Evolutionary conservation across 1,140 invertebrate species (phyloP).

Genomic region (Lepidurus apus): DNA sequence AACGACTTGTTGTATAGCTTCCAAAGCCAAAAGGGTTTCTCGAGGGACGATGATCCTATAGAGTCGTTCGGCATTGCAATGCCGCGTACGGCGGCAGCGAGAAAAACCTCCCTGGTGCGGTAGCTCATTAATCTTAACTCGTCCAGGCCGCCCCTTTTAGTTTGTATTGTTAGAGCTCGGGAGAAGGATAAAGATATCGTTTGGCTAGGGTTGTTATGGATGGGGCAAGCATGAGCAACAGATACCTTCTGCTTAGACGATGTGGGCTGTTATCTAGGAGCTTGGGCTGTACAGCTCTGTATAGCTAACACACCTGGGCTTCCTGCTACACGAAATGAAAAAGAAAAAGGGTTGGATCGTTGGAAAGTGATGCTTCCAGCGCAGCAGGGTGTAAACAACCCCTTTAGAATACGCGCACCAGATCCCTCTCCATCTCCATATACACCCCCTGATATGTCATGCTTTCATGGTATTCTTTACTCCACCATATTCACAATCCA

Average conservation of each 20-base stretch:
- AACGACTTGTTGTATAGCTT: not conserved
- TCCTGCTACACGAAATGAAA: not conserved
- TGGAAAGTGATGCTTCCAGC: not conserved
- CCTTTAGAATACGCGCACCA: not conserved
- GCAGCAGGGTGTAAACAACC: constrained; percentile 13
- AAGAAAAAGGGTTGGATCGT: constrained; percentile 11
- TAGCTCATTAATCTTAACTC: constrained; percentile 22
- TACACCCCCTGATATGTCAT: constrained; percentile 10
- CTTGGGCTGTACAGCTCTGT: not conserved
- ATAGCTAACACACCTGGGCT: constrained; percentile 12
- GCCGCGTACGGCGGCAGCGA: constrained; percentile 1
- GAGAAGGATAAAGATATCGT: constrained; percentile 8
- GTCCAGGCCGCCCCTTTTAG: constrained; percentile 2
- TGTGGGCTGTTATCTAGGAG: not conserved
- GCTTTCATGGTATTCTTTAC: constrained; percentile 3
- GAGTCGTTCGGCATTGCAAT: not conserved
- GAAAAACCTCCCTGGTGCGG: constrained; percentile 12
- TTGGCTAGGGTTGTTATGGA: not conserved
- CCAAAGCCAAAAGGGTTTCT: not conserved
- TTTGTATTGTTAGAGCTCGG: not conserved
- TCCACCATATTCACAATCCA: not conserved
- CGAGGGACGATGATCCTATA: not conserved
- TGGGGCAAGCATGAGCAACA: not conserved
- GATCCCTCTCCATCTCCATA: constrained; percentile 13
- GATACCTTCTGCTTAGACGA: not conserved